Evolutionary conservation across 1,140 invertebrate genomes (phyloP).

Genomic region (Idris sp.): DNA sequence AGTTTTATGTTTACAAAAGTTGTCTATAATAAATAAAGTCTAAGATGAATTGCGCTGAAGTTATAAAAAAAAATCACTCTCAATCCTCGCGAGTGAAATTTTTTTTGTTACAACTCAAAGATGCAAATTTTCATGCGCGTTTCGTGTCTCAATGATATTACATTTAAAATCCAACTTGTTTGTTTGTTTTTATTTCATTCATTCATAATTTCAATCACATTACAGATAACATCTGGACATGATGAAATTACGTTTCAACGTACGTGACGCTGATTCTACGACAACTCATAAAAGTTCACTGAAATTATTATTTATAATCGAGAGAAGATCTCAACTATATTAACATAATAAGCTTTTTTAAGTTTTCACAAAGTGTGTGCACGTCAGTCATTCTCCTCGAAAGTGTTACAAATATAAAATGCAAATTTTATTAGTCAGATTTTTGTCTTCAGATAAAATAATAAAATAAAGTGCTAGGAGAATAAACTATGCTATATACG

Average conservation of each 20-base stretch:
- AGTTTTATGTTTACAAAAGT: too few relatives aligned
- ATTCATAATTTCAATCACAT: conserved; percentile 58
- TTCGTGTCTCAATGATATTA: conserved; percentile 22
- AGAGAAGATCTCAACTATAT: conserved; percentile 15
- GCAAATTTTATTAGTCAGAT: too few relatives aligned
- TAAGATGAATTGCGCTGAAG: too few relatives aligned
- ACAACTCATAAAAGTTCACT: conserved; percentile 32
- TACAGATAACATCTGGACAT: conserved; percentile 51
- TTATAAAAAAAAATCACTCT: too few relatives aligned
- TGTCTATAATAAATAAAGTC: too few relatives aligned
- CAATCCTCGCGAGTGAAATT: conserved; percentile 17
- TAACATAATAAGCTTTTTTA: conserved; percentile 27
- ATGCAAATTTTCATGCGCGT: conserved; percentile 44
- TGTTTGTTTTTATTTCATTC: conserved; percentile 23
- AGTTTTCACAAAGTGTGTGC: conserved; percentile 24
- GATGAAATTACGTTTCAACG: conserved; percentile 57
- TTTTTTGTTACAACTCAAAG: conserved; percentile 11
- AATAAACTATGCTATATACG: not conserved
- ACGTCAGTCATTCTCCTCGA: not conserved
- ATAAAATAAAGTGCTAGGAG: not conserved
- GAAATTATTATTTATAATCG: conserved; percentile 44
- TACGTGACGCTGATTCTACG: conserved; percentile 54
- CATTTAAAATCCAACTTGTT: conserved; percentile 31
- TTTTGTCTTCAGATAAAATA: too few relatives aligned
- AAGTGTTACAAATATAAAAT: too few relatives aligned